Conservation (phyloP, 2,888 invertebrate species). For the Eubasilissa splendida region DNA sequence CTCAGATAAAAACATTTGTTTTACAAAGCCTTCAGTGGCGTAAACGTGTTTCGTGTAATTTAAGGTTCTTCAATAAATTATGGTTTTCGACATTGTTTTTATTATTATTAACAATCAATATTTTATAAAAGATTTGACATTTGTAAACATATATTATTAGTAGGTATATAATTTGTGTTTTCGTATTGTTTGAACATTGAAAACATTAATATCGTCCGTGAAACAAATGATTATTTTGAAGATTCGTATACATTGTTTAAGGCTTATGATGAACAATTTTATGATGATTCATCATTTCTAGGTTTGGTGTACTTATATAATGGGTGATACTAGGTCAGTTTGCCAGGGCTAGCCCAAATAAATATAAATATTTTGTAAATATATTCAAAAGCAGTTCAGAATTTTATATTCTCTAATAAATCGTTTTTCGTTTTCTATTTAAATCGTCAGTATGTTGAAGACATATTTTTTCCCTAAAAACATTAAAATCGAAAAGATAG, state of each 20-base stretch:
- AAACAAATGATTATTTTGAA: slow-evolving; percentile 64
- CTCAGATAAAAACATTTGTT: too few species aligned
- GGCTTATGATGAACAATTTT: slow-evolving; percentile 70
- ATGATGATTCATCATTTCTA: slow-evolving; percentile 50
- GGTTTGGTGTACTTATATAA: slow-evolving; percentile 42
- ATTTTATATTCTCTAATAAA: neutral
- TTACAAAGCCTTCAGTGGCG: too few species aligned
- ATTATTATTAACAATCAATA: slow-evolving; percentile 45
- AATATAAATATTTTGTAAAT: neutral
- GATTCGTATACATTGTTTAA: slow-evolving; percentile 82
- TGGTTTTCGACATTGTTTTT: too few species aligned
- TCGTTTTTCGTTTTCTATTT: slow-evolving; percentile 9
- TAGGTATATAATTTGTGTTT: slow-evolving; percentile 65
- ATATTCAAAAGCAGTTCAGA: neutral
- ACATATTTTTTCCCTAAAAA: neutral
- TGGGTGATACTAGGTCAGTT: slow-evolving; percentile 15
- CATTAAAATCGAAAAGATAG: too few species aligned
- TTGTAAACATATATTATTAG: slow-evolving; percentile 64
- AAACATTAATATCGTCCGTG: slow-evolving; percentile 42
- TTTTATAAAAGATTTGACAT: slow-evolving; percentile 52
- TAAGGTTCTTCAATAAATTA: too few species aligned
- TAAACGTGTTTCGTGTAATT: too few species aligned
- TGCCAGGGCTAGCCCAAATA: slow-evolving; percentile 9
- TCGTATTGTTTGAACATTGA: slow-evolving; percentile 71
- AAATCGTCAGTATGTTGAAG: slow-evolving; percentile 19